Base-by-base conservation (phyloP, 2,888 invertebrate species). In the Crioceris asparagi region DNA sequence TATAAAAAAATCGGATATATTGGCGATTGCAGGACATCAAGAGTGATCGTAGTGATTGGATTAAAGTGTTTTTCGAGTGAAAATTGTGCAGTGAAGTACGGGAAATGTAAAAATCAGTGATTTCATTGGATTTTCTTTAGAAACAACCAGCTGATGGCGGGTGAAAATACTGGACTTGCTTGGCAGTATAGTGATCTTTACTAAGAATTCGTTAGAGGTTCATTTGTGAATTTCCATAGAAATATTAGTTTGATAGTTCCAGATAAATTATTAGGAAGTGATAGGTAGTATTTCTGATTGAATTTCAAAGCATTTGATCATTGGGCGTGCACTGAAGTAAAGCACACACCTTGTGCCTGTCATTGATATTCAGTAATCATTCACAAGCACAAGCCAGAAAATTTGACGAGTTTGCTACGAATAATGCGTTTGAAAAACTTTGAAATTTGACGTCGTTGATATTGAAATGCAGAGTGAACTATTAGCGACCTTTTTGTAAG, bases 61-160 rank as follows among this genome's bases (percentile, higher is more conserved):
- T 64, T 61, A 60, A 57, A 35, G 36, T 62, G 60, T 61, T 65
- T 64, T 62, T 62, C 59, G 61, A 61, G 62, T 62, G 56, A 62
- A 67, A 64, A 60, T 69, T 69, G 72, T 70, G 68, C 59, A 64
- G 62, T 61, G 61, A 60, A 59, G 56, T 55, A 51, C 62, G 65
- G 62, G 64, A 65, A 58, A 64, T 60, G 61, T 57, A 67, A 66
- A 68, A 64, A 65, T 67, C 61, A 60, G 65, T 62, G 60, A 68
- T 70, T 69, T 71, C 69, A 68, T 71, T 69, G 69, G 66, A 54
- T 62, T 65, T 62, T 56, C 52, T 55, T 57, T 53, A 54, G 56
- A 60, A 59, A 59, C 61, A 58, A 62, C 64, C 65, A 66, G 65
- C 66, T 66, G 66, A 66, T 65, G 65, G 66, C 65, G 65, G 64